Percentiles rank a stretch among this genome's conserved stretches.
phyloP scores from a whole-genome alignment of 2,888 invertebrate genomes.

The Brenthis hecate region DNA sequence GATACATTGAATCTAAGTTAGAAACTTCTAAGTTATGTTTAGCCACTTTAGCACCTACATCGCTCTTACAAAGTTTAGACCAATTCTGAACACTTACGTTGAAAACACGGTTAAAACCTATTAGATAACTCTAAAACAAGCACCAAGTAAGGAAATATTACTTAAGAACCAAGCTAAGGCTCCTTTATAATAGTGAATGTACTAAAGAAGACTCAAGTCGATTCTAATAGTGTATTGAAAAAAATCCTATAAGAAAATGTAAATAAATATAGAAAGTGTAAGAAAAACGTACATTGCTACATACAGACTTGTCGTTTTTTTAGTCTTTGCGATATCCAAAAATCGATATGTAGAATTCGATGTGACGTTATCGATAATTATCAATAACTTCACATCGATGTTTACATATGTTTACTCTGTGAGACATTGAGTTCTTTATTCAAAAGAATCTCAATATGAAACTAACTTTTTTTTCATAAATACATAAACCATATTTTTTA shows the following conservation, averaged over 20 bases:
- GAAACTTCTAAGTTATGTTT: conserved; percentile 21
- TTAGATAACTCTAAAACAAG: conserved; percentile 37
- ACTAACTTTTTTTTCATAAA: too few relatives aligned
- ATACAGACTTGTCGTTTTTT: neutral
- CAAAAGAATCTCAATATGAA: too few relatives aligned
- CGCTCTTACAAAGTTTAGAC: conserved; percentile 66
- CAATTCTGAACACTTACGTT: conserved; percentile 75
- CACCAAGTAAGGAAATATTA: conserved; percentile 42
- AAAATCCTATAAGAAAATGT: conserved; percentile 8
- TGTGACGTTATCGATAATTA: neutral
- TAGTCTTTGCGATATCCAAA: neutral
- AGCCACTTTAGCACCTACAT: conserved; percentile 67
- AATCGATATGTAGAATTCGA: conserved; percentile 5
- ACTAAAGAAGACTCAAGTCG: too few relatives aligned
- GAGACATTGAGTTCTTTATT: too few relatives aligned
- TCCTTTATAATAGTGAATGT: neutral
- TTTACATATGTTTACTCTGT: too few relatives aligned
- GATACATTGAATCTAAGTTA: conserved; percentile 24
- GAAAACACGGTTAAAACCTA: conserved; percentile 39
- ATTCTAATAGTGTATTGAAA: neutral
- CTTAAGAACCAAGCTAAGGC: conserved; percentile 3
- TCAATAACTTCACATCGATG: too few relatives aligned
- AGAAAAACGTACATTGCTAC: neutral
- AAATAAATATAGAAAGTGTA: neutral
- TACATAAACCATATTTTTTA: too few relatives aligned